Evolutionary conservation across 2,113 vertebrate genomes (phyloP).

Genomic region (Nothobranchius furzeri): DNA sequence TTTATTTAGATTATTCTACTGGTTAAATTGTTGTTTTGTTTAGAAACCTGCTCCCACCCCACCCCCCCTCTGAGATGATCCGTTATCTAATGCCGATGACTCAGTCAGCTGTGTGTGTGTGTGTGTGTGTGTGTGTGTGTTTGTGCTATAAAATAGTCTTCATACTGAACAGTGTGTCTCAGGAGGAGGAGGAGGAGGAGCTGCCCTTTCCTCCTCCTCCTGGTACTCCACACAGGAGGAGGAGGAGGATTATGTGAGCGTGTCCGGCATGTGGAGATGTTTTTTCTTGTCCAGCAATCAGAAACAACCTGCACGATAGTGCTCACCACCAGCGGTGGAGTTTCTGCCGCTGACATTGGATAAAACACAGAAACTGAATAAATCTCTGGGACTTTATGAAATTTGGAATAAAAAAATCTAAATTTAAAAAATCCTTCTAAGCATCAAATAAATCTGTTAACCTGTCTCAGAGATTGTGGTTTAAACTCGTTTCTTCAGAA

Average conservation of each 20-base stretch:
- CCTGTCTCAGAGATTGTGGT: too few relatives aligned
- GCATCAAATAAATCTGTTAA: too few relatives aligned
- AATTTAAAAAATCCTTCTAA: too few relatives aligned
- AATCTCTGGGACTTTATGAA: too few relatives aligned
- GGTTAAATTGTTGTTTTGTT: background rate
- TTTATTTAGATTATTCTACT: background rate
- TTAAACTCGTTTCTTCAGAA: too few relatives aligned
- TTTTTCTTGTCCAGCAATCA: background rate
- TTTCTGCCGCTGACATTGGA: too few relatives aligned
- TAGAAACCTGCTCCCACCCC: background rate
- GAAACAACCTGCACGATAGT: too few relatives aligned
- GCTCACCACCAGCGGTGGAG: too few relatives aligned
- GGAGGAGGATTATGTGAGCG: slow-evolving; percentile 19
- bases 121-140: slow-evolving; percentile 3
- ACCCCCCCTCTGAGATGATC: background rate
- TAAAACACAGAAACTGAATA: too few relatives aligned
- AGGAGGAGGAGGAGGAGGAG: slow-evolving; percentile 4
- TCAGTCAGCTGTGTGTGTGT: slow-evolving; percentile 23
- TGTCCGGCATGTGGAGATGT: background rate
- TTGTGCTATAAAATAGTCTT: background rate
- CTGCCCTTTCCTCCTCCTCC: too few relatives aligned
- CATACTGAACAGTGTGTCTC: slow-evolving; percentile 8
- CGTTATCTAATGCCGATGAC: slow-evolving; percentile 46
- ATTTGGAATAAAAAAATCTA: too few relatives aligned
- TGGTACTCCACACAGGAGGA: background rate